Base-by-base conservation (phyloP, 1,140 invertebrate species). In the Acromyrmex heyeri region DNA sequence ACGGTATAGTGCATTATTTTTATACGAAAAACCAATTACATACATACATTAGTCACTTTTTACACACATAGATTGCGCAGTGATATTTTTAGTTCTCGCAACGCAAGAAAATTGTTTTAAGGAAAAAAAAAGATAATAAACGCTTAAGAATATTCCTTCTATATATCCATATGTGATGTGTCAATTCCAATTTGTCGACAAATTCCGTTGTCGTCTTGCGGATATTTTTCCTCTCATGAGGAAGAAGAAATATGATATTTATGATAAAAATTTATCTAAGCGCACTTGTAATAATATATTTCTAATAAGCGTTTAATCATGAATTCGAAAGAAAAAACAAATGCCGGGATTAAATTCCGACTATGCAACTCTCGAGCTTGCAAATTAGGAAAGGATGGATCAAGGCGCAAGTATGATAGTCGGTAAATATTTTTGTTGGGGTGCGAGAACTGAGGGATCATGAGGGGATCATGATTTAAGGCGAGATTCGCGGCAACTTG, bases 391-490 rank as follows among this genome's bases (percentile, higher is more conserved):
- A 14, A n/a, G 3, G 12, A 38, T 38, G 30, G 2, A 75, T 8
- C 8, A 4, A 8, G 50, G 14, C 30, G n/a, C 21, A 57, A 69
- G 55, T 69, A 18, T 10, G 21, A 6, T 10, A 8, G 14, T 14
- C 3, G 12, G 10, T 16, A 67, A 70, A 44, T 24, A 81, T 72
- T 73, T 65, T 61, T 59, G 27, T 65, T 21, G 16, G 12, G n/a
- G 0, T 64, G 16, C 34, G 34, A 55, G 30, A 81, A 3, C 7
- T 0, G 27, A 2, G 24, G 24, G 24, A 24, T 24, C 24, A 24
- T 24, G 24, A n/a, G 7, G 24, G 21, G 61, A 83, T 73, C 38
- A 34, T 62, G 79, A 83, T 73, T 72, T 82, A 82, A 59, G 50
- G 6, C 34, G 53, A 30, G 65, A 82, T 82, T 72, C 24, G 57